A percentile compares a stretch with the other conserved stretches of the same genome.
These are phyloP conservation scores for Tachina fera DNA, from an alignment of 2,888 invertebrate species.

Conservation along the genomic window DNA sequence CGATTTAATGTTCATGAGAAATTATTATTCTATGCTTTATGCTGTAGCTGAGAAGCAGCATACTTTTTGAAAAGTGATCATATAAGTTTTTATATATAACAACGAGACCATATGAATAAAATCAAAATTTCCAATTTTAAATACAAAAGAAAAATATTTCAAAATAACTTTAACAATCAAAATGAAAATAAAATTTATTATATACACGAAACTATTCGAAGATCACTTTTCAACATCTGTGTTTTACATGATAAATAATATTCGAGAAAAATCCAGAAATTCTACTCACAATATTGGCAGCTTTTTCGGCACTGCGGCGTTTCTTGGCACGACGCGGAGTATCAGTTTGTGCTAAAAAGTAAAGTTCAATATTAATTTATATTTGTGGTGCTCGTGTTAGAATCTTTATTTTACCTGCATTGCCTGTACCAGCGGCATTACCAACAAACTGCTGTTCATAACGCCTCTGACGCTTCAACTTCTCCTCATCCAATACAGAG, in stretches of 20 bases:
- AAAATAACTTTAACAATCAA: constrained; percentile 21
- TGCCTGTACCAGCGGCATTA: constrained; percentile 63
- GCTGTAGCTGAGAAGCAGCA: background rate
- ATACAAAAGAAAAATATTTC: constrained; percentile 16
- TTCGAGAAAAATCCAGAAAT: constrained; percentile 72
- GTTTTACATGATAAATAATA: constrained; percentile 70
- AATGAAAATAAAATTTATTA: constrained; percentile 30
- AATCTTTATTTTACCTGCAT: constrained; percentile 57
- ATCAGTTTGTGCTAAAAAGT: constrained; percentile 80
- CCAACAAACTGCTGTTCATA: constrained; percentile 77
- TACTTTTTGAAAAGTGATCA: constrained; percentile 75
- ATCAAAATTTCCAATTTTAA: background rate
- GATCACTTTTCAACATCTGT: constrained; percentile 76
- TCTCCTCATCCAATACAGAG: constrained; percentile 81
- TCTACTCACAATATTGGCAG: constrained; percentile 86
- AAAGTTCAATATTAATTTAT: background rate
- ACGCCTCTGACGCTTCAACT: constrained; percentile 81
- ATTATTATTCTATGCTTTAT: constrained; percentile 49
- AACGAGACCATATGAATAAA: background rate
- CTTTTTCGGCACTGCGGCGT: constrained; percentile 86
- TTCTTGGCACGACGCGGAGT: constrained; percentile 84
- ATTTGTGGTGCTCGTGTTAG: no score
- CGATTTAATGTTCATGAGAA: constrained; percentile 56
- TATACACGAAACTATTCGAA: constrained; percentile 30
- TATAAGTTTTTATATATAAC: background rate